Conservation (phyloP, 2,888 invertebrate genomes). For the Litoditis marina region DNA sequence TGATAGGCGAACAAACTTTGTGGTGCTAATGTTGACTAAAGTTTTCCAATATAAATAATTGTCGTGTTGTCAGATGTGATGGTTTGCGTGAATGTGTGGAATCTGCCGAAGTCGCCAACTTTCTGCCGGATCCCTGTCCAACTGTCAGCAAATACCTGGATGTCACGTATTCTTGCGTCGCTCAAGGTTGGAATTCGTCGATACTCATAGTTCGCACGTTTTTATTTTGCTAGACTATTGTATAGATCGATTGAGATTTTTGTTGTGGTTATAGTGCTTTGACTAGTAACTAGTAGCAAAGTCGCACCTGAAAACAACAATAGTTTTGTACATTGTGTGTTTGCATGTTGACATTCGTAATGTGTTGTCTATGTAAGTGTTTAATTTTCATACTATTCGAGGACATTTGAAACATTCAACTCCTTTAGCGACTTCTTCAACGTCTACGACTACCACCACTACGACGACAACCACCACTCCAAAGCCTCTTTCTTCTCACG, state of each 20-base stretch:
- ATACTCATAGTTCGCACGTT: too few relatives aligned
- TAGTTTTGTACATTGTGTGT: too few relatives aligned
- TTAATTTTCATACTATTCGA: too few relatives aligned
- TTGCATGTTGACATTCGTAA: background rate
- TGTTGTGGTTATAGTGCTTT: too few relatives aligned
- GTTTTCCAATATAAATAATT: too few relatives aligned
- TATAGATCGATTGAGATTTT: too few relatives aligned
- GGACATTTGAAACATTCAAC: slow-evolving; percentile 15
- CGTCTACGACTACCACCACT: slow-evolving; percentile 27
- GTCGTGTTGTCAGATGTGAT: slow-evolving; percentile 15
- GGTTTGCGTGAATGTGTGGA: slow-evolving; percentile 1
- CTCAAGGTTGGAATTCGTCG: too few relatives aligned
- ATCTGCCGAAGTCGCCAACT: background rate
- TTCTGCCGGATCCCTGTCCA: slow-evolving; percentile 74
- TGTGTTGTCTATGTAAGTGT: too few relatives aligned
- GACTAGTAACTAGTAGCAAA: too few relatives aligned
- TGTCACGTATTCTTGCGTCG: slow-evolving; percentile 81
- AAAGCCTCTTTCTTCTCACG: background rate
- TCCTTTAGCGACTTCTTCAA: slow-evolving; percentile 36
- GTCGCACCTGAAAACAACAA: background rate
- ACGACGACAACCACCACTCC: background rate
- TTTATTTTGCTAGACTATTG: too few relatives aligned
- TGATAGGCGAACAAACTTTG: too few relatives aligned
- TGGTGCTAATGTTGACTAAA: too few relatives aligned
- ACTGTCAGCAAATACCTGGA: slow-evolving; percentile 86